Evolutionary conservation across 64 coral and sea anemone genomes (phyloP).

Genomic region (Dendronephthya gigantea): DNA sequence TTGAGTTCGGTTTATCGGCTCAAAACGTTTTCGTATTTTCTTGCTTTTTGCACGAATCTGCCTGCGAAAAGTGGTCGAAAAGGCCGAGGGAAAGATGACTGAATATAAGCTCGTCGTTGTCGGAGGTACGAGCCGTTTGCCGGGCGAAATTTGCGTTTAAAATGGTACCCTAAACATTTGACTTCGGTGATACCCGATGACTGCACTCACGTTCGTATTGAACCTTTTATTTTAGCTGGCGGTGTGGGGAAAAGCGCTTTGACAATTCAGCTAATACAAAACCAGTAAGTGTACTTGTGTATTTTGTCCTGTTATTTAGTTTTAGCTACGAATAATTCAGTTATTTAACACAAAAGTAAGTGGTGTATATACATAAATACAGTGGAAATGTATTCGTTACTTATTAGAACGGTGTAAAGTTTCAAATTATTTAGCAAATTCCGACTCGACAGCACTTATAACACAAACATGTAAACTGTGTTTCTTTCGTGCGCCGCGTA

Average conservation of each 20-base stretch:
- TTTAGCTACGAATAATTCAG: background rate
- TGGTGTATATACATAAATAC: background rate
- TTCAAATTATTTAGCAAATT: background rate
- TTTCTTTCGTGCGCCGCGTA: background rate
- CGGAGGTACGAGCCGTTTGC: constrained; percentile 49
- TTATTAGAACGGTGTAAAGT: background rate
- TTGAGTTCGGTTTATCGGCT: constrained; percentile 11
- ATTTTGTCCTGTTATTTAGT: background rate
- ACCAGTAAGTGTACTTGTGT: constrained; percentile 65
- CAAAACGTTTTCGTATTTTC: background rate
- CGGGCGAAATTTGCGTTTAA: background rate
- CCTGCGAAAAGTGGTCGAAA: constrained; percentile 20
- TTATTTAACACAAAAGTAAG: background rate
- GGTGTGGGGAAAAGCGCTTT: constrained; percentile 96
- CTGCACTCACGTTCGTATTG: background rate
- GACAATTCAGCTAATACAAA: constrained; percentile 97
- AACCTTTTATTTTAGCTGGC: constrained; percentile 61
- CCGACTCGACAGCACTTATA: background rate
- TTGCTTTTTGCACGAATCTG: background rate
- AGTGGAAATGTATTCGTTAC: background rate
- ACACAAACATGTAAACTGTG: background rate
- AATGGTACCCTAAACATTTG: background rate
- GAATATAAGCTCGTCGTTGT: constrained; percentile 98
- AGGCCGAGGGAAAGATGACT: constrained; percentile 51
- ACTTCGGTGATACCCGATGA: background rate